phyloP scores from a whole-genome alignment of 2,113 vertebrate genomes.

The Tursiops truncatus region DNA sequence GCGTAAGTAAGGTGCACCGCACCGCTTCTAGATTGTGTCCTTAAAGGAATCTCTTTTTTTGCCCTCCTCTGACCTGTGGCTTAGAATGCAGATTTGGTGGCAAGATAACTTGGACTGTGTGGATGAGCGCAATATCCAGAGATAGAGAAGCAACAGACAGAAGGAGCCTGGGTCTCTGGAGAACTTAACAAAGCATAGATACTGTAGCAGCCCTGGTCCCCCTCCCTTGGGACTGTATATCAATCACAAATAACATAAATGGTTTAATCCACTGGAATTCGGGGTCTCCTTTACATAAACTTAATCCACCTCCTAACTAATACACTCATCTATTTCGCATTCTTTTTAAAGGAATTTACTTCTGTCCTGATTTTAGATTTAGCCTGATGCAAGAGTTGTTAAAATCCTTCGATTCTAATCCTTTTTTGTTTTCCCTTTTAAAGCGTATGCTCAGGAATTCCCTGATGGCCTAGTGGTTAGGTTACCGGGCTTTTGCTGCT shows the following conservation, averaged over 20 bases:
- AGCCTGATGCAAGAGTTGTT: neutral
- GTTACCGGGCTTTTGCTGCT: neutral
- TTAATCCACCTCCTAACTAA: neutral
- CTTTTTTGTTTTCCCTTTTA: neutral
- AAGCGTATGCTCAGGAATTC: neutral
- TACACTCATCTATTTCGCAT: neutral
- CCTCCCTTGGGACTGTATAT: neutral
- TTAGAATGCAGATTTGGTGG: neutral
- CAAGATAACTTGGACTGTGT: neutral
- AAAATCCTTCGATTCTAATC: neutral
- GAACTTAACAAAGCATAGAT: neutral
- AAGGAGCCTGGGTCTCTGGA: neutral
- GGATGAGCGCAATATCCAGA: neutral
- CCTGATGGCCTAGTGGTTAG: neutral
- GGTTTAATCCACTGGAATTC: neutral
- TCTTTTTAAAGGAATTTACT: neutral
- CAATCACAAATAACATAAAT: neutral
- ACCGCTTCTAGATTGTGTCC: neutral
- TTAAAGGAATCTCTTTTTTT: neutral
- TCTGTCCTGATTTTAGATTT: neutral
- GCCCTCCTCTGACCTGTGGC: neutral
- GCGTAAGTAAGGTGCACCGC: rapidly evolving
- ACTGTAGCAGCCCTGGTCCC: neutral
- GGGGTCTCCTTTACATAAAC: neutral
- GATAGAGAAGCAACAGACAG: neutral